phyloP scores from a whole-genome alignment of 2,797 vertebrate species.

The Clarias platycephalus region DNA sequence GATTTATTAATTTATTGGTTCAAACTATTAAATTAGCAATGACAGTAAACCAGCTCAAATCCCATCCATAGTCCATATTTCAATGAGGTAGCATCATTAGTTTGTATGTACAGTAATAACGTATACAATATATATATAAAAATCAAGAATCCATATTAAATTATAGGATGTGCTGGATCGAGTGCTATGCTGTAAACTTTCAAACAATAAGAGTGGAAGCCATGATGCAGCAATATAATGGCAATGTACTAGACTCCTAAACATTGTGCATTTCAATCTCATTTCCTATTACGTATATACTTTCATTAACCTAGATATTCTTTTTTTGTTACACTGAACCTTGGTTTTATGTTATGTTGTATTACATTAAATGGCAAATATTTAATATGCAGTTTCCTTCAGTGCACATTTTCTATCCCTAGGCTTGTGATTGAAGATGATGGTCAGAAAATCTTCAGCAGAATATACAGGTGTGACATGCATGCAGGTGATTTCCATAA shows the following conservation, averaged over 20 bases:
- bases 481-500: background rate
- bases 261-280: background rate
- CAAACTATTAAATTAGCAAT: too few species aligned
- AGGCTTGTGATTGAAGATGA: background rate
- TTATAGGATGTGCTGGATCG: background rate
- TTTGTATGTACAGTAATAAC: background rate
- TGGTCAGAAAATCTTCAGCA: background rate
- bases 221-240: background rate
- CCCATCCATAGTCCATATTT: background rate
- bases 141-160: background rate
- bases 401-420: background rate
- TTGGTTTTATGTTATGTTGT: background rate
- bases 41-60: background rate
- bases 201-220: background rate
- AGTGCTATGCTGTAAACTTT: background rate
- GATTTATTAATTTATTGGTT: too few species aligned
- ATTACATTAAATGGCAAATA: background rate
- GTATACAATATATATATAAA: background rate
- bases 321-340: background rate
- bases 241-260: background rate
- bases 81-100: background rate
- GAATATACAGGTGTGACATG: too few species aligned
- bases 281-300: background rate
- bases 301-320: background rate
- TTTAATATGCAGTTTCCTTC: background rate